These are phyloP conservation scores for Hippopotamyrus pictus DNA, from an alignment of 2,797 vertebrate genomes.

Conservation along the genomic window DNA sequence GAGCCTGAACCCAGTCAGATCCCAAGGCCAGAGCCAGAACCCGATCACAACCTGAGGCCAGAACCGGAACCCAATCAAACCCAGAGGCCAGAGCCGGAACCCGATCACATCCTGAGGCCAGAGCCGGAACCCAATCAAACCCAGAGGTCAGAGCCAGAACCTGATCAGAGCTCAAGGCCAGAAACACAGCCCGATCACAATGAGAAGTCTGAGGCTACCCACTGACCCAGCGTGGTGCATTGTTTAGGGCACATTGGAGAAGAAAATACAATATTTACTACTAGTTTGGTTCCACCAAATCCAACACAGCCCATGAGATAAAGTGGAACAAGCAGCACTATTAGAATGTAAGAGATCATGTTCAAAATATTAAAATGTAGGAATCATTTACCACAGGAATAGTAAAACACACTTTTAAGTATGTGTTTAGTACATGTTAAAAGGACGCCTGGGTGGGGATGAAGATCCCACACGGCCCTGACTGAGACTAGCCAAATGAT, in stretches of 20 bases:
- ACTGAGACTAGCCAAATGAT: background rate
- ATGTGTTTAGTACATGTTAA: background rate
- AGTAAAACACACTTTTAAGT: background rate
- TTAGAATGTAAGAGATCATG: background rate
- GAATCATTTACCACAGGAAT: background rate
- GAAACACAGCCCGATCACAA: background rate
- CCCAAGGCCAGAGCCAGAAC: background rate
- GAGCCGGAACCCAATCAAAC: background rate
- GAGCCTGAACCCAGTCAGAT: background rate
- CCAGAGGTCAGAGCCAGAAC: background rate
- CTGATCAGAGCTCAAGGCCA: background rate
- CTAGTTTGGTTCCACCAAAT: background rate
- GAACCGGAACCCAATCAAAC: no score
- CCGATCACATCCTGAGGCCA: background rate
- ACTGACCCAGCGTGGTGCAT: background rate
- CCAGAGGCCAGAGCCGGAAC: background rate
- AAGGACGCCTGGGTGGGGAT: background rate
- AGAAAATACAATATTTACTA: background rate
- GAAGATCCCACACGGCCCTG: slow-evolving; percentile 10
- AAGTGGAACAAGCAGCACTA: background rate
- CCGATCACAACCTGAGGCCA: background rate
- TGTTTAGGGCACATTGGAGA: background rate
- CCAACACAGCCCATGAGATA: background rate
- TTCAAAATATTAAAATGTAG: background rate
- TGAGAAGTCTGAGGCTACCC: background rate